Base-by-base conservation (phyloP, 2,113 vertebrate genomes). In the Petaurus breviceps region DNA sequence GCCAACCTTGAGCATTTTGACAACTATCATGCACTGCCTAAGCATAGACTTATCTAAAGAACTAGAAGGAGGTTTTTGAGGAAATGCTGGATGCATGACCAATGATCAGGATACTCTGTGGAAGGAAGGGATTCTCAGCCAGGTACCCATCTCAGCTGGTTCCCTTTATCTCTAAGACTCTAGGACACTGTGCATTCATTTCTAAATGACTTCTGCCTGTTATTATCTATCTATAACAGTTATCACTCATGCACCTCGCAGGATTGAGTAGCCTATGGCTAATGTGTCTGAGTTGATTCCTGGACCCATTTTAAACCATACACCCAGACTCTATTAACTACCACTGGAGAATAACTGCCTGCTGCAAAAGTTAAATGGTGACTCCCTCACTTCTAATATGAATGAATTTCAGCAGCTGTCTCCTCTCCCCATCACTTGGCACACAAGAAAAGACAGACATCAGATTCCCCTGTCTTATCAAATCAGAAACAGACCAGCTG, bases 21-120 rank as follows among this genome's bases (percentile, higher is more conserved):
- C 43, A 89, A 51, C 26, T 37, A 23, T 1, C 1, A 10, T 0
- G n/a, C 55, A 51, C 43, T 24, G 77, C 90, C 37, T 0, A 12
- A 90, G 92, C 0, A 91, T 54, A 23, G n/a, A 52, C n/a, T 77
- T 19, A n/a, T 77, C 31, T 77, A 77, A 77, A n/a, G 14, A 14
- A n/a, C 37, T 7, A 43, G 61, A 68, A 68, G 37, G 61, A 77
- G 5, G 37, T n/a, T n/a, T 77, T 22, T n/a, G 16, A 77, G 37
- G 37, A 19, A n/a, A n/a, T 5, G 1, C 19, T 77, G 68, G 14
- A 84, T 84, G 37, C 5, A 43, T 84, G 37, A 8, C 6, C 14
- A 1, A 16, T n/a, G 16, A n/a, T n/a, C 2, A 7, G 16, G 14
- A 5, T 8, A 84, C 16, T 8, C 37, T 0, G 6, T 22, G 68